A percentile compares a stretch with the other conserved stretches of the same genome.
Evolutionary conservation across 2,888 invertebrate genomes (phyloP).

Genomic region (Isoperla grammatica): DNA sequence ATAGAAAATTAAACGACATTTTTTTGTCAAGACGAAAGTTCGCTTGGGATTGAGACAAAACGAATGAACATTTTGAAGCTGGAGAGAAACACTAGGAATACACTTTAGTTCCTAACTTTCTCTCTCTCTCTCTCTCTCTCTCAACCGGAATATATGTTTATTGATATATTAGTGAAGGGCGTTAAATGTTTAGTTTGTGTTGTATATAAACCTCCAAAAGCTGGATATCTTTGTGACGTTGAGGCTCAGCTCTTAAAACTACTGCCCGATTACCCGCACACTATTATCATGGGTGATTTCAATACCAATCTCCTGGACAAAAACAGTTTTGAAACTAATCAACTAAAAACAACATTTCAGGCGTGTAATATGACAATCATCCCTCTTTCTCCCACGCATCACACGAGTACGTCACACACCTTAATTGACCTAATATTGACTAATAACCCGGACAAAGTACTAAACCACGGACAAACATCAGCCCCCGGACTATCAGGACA

Average conservation of each 20-base stretch:
- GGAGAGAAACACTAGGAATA: no score
- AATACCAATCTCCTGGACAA: neutral
- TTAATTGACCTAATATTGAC: slow-evolving; percentile 9
- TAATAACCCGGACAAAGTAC: neutral
- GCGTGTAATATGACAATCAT: neutral
- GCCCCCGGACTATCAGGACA: no score
- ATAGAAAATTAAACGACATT: no score
- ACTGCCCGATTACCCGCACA: neutral
- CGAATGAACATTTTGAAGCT: no score
- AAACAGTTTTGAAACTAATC: neutral
- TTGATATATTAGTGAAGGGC: neutral
- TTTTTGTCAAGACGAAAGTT: no score
- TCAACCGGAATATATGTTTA: slow-evolving; percentile 1
- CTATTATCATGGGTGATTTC: slow-evolving; percentile 11
- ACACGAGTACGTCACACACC: slow-evolving; percentile 2
- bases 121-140: no score
- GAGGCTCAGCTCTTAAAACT: neutral
- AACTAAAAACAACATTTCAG: neutral
- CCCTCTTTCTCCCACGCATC: slow-evolving; percentile 5
- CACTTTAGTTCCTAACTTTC: no score
- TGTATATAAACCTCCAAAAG: slow-evolving; percentile 13
- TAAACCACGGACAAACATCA: neutral
- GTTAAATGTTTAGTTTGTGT: neutral
- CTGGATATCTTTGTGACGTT: neutral
- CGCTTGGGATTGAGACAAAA: no score